A percentile compares a stretch with the other conserved stretches of the same genome.
These are phyloP conservation scores for Tinea trinotella DNA, from an alignment of 2,888 invertebrate species.

Conservation along the genomic window DNA sequence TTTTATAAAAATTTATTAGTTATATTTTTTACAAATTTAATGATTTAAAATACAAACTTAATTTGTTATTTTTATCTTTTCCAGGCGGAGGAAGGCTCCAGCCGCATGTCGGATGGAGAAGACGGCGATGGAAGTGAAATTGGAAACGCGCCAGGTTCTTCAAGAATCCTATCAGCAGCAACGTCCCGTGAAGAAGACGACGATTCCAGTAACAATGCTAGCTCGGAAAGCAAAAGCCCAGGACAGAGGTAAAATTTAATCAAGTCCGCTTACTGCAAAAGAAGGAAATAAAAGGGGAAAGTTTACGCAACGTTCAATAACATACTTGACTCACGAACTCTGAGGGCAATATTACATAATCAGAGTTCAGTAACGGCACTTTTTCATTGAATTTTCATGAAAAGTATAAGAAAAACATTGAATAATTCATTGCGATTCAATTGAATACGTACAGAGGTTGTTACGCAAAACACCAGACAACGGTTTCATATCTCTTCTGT, in stretches of 20 bases:
- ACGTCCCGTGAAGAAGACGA: constrained; percentile 82
- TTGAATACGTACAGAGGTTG: constrained; percentile 1
- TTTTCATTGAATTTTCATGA: constrained; percentile 5
- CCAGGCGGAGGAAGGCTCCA: constrained; percentile 66
- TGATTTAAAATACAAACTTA: neutral
- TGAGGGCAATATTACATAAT: neutral
- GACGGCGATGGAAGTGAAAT: constrained; percentile 56
- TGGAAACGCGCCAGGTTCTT: constrained; percentile 46
- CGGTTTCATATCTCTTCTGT: neutral
- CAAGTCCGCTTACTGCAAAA: constrained; percentile 2
- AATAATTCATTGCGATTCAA: constrained; percentile 11
- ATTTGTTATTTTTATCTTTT: neutral
- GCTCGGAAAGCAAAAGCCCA: constrained; percentile 79
- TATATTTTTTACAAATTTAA: neutral
- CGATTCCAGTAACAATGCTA: constrained; percentile 78
- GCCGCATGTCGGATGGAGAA: constrained; percentile 54
- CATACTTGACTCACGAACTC: neutral
- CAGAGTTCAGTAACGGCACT: constrained; percentile 3
- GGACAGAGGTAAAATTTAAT: constrained; percentile 72
- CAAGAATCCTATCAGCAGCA: constrained; percentile 69
- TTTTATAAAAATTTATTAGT: too few species aligned
- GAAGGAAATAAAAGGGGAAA: neutral
- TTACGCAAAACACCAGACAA: neutral
- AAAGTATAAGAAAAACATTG: neutral
- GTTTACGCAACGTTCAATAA: neutral